phyloP scores from a whole-genome alignment of 2,888 invertebrate species.

The Lycocerus yunnanus region DNA sequence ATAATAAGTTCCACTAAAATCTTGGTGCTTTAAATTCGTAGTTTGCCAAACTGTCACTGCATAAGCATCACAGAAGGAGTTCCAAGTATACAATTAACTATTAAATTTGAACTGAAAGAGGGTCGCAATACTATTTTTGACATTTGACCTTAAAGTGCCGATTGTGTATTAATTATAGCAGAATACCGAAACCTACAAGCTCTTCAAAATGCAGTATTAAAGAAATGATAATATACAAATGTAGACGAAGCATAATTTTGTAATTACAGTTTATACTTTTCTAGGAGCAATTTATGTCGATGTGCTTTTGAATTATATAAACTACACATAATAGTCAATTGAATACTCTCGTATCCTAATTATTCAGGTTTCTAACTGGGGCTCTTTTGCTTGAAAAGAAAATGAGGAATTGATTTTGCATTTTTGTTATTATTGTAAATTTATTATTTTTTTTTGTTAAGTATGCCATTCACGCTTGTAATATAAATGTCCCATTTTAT shows the following conservation, averaged over 20 bases:
- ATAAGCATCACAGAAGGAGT: neutral
- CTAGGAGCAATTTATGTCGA: constrained; percentile 29
- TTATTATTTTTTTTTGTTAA: constrained; percentile 21
- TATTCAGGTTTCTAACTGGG: neutral
- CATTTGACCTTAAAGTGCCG: neutral
- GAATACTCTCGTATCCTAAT: neutral
- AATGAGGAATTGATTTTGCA: constrained; percentile 7
- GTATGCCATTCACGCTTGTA: constrained; percentile 3
- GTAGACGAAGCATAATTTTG: neutral
- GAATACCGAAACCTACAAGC: neutral
- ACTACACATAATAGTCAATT: neutral
- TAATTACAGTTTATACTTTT: constrained; percentile 30
- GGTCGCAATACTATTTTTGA: neutral
- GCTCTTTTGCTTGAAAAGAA: neutral
- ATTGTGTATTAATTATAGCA: neutral
- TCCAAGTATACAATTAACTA: neutral
- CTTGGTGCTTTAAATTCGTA: neutral
- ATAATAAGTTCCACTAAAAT: neutral
- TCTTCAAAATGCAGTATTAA: neutral
- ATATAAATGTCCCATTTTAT: neutral
- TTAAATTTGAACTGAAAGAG: neutral
- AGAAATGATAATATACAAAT: neutral
- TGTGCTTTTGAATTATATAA: constrained; percentile 19
- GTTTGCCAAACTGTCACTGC: neutral
- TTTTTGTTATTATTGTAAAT: constrained; percentile 20